A percentile compares a stretch with the other conserved stretches of the same genome.
Evolutionary conservation across 2,888 invertebrate species (phyloP).

Genomic region (Brachypterus glaber): DNA sequence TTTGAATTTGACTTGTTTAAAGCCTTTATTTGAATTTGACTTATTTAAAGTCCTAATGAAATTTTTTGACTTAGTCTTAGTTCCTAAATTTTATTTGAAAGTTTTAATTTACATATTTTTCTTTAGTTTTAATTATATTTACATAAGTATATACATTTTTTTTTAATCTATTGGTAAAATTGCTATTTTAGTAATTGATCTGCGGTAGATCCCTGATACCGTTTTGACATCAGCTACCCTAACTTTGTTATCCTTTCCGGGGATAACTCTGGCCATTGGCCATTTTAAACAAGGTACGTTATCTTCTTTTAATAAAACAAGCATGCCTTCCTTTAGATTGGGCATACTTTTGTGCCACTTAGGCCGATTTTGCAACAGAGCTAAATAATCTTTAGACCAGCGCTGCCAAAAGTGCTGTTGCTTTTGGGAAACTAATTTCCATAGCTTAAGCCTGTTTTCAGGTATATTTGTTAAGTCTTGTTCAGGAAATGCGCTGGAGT

Average conservation of each 20-base stretch:
- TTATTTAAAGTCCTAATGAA: too few relatives aligned
- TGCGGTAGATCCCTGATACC: not conserved
- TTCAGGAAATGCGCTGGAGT: slow-evolving; percentile 24
- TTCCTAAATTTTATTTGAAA: too few relatives aligned
- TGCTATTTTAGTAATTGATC: not conserved
- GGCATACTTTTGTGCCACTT: slow-evolving; percentile 14
- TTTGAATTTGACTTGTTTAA: too few relatives aligned
- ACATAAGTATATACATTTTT: too few relatives aligned
- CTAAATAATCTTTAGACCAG: slow-evolving; percentile 24
- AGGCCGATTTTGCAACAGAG: slow-evolving; percentile 18
- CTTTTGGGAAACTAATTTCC: slow-evolving; percentile 19
- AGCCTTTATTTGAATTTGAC: too few relatives aligned
- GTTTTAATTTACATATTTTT: too few relatives aligned
- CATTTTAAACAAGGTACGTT: not conserved
- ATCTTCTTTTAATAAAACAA: not conserved
- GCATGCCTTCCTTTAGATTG: not conserved
- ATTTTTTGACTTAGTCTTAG: too few relatives aligned
- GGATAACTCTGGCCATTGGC: not conserved
- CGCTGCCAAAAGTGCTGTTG: slow-evolving; percentile 21
- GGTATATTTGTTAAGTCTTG: slow-evolving; percentile 12
- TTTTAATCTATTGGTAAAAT: slow-evolving; percentile 3
- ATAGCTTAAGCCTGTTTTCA: slow-evolving; percentile 17
- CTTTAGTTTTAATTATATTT: too few relatives aligned
- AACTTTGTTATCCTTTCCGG: slow-evolving; percentile 1
- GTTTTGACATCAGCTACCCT: slow-evolving; percentile 3